Base-by-base conservation (phyloP, 2,888 invertebrate species). In the Drosophila borborema region DNA sequence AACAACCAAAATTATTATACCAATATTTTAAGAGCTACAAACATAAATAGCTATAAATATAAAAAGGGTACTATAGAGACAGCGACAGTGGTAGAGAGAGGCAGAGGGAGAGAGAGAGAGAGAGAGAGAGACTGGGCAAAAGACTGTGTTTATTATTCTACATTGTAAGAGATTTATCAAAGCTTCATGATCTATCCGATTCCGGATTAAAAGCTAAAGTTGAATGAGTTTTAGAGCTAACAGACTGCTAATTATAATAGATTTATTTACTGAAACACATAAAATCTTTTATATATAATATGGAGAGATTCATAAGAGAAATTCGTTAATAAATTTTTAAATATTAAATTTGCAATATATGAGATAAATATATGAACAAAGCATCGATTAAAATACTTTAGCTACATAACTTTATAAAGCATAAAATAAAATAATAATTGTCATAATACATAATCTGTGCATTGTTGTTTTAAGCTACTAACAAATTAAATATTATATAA, bases 1-100 rank as follows among this genome's bases (percentile, higher is more conserved):
- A 70, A 71, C 18, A 8, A 40, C 59, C 12, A 61, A 61, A 71
- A 56, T 55, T 43, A 62, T 62, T 62, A 70, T 55, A 49, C 36
- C 55, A 61, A 70, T 71, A 62, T 71, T 51, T 70, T 70, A 71
- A 51, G 43, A 43, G 70, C 55, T 40, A 23, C 43, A 51, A 16
- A 58, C 58, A 68, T 34, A 58, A 58, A 58, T 56, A 56, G 38
- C 36, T 28, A 55, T 36, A 54, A 66, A 28, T 34, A n/a, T n/a
- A 45, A 63, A 34, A 31, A 18, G 10, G 34, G 8, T 1, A 38
- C 8, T 18, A 9, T 8, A 43, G 4, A 12, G 34, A n/a, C 0
- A 23, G 3, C 31, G 18, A 16, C 23, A 34, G 12, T 0, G 12
- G 9, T 3, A 46, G 36, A 4, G 10, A 49, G 34, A 14, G 36